Evolutionary conservation across 2,113 vertebrate species (phyloP).

Genomic region (Carettochelys insculpta): DNA sequence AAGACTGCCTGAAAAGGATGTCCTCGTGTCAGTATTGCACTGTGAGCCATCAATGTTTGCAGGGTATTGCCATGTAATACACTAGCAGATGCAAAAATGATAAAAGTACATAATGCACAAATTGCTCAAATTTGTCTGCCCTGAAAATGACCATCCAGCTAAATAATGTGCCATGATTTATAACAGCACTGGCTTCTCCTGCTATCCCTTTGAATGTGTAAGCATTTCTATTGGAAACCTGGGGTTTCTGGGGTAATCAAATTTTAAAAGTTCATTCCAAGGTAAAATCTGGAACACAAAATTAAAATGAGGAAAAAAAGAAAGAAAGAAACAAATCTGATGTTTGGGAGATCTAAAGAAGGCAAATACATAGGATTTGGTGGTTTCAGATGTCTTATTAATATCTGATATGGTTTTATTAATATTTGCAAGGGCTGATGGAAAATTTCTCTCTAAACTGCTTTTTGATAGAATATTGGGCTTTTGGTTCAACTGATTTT

Average conservation of each 20-base stretch:
- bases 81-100: not conserved
- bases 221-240: not conserved
- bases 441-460: not conserved
- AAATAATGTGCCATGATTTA: not conserved
- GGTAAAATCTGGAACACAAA: not conserved
- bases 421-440: not conserved
- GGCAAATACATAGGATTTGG: not conserved
- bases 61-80: not conserved
- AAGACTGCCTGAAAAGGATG: not conserved
- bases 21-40: not conserved
- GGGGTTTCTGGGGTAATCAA: not conserved
- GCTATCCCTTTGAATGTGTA: rapidly evolving
- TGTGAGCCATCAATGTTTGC: not conserved
- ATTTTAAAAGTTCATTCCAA: not conserved
- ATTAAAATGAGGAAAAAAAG: not conserved
- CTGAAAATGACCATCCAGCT: not conserved
- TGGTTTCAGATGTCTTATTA: not conserved
- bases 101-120: not conserved
- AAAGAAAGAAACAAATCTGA: no score
- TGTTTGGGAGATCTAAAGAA: not conserved
- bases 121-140: not conserved
- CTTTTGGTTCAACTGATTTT: not conserved
- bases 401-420: no score
- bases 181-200: not conserved
- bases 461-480: not conserved